phyloP scores from a whole-genome alignment of 1,140 invertebrate genomes.

The Aleiodes sp. region DNA sequence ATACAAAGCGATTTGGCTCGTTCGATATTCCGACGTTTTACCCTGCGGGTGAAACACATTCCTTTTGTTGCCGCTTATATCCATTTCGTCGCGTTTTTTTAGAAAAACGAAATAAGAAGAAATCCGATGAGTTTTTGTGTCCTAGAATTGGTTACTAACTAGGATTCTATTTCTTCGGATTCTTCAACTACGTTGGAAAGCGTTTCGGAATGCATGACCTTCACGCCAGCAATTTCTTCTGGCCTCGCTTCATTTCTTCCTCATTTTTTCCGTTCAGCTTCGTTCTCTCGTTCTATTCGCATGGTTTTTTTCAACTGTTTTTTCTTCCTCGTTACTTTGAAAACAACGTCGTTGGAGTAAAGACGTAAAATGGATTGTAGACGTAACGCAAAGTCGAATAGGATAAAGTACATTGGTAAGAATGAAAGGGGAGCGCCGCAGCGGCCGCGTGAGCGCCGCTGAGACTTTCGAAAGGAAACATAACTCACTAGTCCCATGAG shows the following conservation, averaged over 20 bases:
- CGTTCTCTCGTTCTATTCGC: background rate
- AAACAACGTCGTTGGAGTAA: conserved; percentile 9
- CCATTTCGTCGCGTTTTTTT: conserved; percentile 33
- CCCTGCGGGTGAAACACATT: conserved; percentile 33
- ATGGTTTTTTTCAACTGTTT: background rate
- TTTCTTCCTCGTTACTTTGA: background rate
- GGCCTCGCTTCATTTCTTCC: conserved; percentile 14
- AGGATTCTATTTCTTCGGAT: background rate
- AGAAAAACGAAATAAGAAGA: no score
- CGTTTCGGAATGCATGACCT: conserved; percentile 21
- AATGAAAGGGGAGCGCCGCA: conserved; percentile 10
- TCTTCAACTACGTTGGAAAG: background rate
- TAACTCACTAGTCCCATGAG: conserved; percentile 33
- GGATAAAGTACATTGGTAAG: conserved; percentile 21
- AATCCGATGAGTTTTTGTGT: conserved; percentile 45
- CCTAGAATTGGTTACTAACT: conserved; percentile 11
- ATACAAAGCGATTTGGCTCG: conserved; percentile 51
- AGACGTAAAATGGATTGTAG: conserved; percentile 20
- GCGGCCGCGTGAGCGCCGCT: no score
- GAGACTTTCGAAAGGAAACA: conserved; percentile 34
- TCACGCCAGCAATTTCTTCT: conserved; percentile 19
- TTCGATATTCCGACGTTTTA: conserved; percentile 53
- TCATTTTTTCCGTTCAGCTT: conserved; percentile 15
- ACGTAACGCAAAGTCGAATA: conserved; percentile 7
- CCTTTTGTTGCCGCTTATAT: conserved; percentile 40